Conservation (phyloP, 2,797 vertebrate genomes). For the Gila robusta region DNA sequence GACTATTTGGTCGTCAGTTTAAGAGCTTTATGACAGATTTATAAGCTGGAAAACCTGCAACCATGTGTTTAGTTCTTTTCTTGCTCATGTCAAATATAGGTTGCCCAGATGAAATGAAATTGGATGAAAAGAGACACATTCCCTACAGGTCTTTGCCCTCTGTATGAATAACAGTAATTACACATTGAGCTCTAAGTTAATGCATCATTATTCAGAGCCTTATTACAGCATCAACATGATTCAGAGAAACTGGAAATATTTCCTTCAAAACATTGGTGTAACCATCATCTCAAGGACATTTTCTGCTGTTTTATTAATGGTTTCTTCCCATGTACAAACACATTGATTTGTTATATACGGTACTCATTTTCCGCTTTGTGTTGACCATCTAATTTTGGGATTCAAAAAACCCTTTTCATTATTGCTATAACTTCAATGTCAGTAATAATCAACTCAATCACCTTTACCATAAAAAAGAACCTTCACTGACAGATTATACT, state of each 20-base stretch:
- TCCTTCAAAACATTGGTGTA: background rate
- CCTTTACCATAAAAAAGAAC: background rate
- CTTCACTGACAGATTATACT: background rate
- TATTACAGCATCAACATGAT: background rate
- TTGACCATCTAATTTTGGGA: background rate
- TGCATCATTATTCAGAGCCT: background rate
- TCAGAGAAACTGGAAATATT: background rate
- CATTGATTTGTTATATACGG: background rate
- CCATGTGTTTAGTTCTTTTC: background rate
- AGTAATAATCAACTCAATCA: background rate
- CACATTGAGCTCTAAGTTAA: background rate
- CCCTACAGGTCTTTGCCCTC: background rate
- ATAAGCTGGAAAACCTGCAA: background rate
- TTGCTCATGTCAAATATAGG: background rate
- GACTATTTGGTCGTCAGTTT: background rate
- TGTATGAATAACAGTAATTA: background rate
- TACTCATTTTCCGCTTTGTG: background rate
- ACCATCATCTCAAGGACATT: background rate
- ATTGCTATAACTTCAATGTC: background rate
- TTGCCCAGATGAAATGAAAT: background rate
- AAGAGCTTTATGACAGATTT: background rate
- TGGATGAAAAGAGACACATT: background rate
- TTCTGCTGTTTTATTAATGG: background rate
- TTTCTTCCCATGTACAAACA: background rate
- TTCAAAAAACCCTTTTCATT: background rate